These are phyloP conservation scores for Laupala kohalensis DNA, from an alignment of 1,140 invertebrate genomes.

Conservation along the genomic window DNA sequence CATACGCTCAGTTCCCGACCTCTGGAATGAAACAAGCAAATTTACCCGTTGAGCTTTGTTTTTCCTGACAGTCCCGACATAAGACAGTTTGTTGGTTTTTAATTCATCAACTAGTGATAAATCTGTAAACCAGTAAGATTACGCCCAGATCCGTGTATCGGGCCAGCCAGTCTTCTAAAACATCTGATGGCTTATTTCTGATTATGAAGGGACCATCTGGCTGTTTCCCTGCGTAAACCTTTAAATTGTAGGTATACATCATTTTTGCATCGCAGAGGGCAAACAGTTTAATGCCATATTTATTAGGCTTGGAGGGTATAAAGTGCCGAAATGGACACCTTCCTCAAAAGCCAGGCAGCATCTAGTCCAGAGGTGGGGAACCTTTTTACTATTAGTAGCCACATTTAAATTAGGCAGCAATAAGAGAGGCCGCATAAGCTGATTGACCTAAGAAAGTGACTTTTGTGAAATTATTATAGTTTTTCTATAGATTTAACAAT, in stretches of 20 bases:
- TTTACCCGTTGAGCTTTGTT: constrained; percentile 21
- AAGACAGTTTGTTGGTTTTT: constrained; percentile 17
- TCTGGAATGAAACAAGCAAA: too few species aligned
- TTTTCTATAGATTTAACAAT: too few species aligned
- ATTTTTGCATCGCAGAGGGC: constrained; percentile 29
- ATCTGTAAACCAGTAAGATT: constrained; percentile 25
- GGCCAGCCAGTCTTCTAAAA: constrained; percentile 27
- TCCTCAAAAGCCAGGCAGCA: too few species aligned
- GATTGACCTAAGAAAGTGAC: too few species aligned
- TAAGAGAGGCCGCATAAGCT: too few species aligned
- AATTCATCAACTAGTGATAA: constrained; percentile 19
- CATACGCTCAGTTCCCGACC: too few species aligned
- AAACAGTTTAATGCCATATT: constrained; percentile 31
- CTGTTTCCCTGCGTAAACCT: constrained; percentile 31
- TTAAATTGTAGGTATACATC: constrained; percentile 34
- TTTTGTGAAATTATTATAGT: too few species aligned
- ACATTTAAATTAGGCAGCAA: too few species aligned
- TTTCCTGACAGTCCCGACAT: constrained; percentile 24
- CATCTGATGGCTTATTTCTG: constrained; percentile 23
- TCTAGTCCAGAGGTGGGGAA: too few species aligned
- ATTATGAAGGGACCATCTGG: constrained; percentile 23
- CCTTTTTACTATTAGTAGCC: too few species aligned
- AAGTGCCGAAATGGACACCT: constrained; percentile 34
- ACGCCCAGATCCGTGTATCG: constrained; percentile 27
- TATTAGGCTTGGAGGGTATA: constrained; percentile 29